Evolutionary conservation across 2,888 invertebrate species (phyloP).

Genomic region (Aphrophora alni): DNA sequence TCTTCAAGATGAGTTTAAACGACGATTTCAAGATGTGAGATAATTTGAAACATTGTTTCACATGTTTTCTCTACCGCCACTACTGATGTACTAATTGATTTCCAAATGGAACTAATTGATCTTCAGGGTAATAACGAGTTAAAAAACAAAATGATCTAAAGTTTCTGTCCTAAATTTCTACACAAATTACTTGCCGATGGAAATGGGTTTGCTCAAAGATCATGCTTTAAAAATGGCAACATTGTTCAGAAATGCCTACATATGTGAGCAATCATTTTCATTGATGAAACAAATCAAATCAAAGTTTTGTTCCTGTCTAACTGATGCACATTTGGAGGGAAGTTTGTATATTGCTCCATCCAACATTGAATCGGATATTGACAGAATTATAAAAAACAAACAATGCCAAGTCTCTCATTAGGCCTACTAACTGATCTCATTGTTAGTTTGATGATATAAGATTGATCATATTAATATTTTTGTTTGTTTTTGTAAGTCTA

Average conservation of each 20-base stretch:
- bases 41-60: no score
- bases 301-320: neutral
- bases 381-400: no score
- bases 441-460: no score
- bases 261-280: neutral
- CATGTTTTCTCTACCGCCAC: neutral
- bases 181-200: neutral
- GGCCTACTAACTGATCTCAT: no score
- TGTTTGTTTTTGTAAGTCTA: no score
- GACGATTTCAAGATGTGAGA: no score
- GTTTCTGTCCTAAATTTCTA: neutral
- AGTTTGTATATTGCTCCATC: neutral
- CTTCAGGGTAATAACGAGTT: no score
- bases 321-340: neutral
- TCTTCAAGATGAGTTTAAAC: no score
- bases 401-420: no score
- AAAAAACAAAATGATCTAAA: neutral
- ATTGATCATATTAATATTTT: no score
- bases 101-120: no score
- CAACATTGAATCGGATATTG: neutral
- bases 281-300: neutral
- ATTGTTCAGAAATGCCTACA: neutral
- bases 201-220: neutral
- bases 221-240: neutral
- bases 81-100: neutral